Evolutionary conservation across 1,140 invertebrate genomes (phyloP).

Genomic region (Bombus confusus): DNA sequence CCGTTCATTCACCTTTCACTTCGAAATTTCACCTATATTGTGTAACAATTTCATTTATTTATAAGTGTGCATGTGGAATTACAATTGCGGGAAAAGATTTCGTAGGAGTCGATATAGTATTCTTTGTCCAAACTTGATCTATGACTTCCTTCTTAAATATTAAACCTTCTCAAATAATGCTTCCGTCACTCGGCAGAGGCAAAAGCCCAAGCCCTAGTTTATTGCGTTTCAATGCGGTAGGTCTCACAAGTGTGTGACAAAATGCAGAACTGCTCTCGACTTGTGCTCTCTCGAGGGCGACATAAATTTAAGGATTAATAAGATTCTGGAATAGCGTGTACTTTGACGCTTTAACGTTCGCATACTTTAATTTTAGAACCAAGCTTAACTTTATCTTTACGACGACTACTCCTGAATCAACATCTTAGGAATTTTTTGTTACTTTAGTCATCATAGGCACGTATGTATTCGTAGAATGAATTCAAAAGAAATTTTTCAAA

Average conservation of each 20-base stretch:
- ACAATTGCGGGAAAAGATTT: no score
- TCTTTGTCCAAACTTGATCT: background rate
- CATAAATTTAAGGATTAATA: slow-evolving; percentile 20
- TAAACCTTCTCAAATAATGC: slow-evolving; percentile 7
- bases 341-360: background rate
- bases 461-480: background rate
- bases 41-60: background rate
- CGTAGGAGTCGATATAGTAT: no score
- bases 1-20: background rate
- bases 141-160: slow-evolving; percentile 13
- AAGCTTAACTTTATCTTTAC: background rate
- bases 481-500: background rate
- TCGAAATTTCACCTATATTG: background rate
- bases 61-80: background rate
- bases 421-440: background rate
- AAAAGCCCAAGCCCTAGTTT: background rate
- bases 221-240: slow-evolving; percentile 24
- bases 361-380: background rate
- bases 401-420: no score
- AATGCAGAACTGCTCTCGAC: background rate
- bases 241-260: slow-evolving; percentile 13
- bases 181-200: background rate
- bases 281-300: no score
- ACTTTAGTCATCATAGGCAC: background rate
- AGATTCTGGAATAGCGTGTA: background rate